Evolutionary conservation across 2,888 invertebrate species (phyloP).

Genomic region (Eurois occulta): DNA sequence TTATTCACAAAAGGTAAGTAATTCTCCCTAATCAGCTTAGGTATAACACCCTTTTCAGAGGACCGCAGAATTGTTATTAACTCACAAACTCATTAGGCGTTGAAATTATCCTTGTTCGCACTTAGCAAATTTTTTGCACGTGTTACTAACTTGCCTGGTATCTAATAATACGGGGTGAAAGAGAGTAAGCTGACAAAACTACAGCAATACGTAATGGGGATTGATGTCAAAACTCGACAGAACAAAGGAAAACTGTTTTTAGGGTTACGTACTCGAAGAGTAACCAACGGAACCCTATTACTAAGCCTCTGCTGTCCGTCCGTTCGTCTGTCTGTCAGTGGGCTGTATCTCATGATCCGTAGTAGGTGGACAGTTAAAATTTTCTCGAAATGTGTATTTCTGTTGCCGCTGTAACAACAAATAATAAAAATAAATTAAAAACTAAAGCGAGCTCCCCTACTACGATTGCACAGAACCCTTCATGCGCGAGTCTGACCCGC

Average conservation of each 20-base stretch:
- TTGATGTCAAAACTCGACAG: background rate
- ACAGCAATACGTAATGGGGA: background rate
- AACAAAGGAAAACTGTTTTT: background rate
- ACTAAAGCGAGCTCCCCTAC: no score
- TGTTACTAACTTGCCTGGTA: background rate
- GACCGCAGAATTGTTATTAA: conserved; percentile 23
- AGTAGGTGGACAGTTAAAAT: no score
- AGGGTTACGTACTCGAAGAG: no score
- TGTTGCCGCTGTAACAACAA: no score
- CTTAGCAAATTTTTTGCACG: conserved; percentile 1
- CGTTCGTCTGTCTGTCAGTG: no score
- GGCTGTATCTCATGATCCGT: no score
- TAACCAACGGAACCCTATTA: no score
- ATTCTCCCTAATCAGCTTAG: conserved; percentile 30
- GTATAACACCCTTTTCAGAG: conserved; percentile 13
- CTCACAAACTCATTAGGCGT: conserved; percentile 48
- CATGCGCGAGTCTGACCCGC: no score
- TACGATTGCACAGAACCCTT: no score
- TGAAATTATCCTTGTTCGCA: conserved; percentile 12
- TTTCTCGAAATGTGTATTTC: no score
- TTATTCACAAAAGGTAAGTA: conserved; percentile 43
- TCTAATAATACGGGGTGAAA: background rate
- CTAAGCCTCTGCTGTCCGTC: no score
- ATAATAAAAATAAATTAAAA: no score
- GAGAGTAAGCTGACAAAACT: background rate